phyloP scores from a whole-genome alignment of 1,140 invertebrate species.

The Drosophila sp. region DNA sequence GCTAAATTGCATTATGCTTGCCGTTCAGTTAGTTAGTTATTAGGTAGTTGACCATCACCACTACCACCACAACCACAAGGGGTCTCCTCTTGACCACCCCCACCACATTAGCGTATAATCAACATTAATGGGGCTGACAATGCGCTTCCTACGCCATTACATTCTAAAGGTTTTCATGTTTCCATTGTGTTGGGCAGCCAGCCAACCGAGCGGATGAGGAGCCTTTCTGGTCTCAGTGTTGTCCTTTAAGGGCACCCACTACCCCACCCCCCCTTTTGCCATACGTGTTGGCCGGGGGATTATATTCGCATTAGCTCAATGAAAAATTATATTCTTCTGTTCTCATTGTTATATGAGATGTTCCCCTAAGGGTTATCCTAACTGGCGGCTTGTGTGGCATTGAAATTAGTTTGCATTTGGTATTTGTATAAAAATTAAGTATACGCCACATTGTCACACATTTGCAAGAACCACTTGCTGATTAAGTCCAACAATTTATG shows the following conservation, averaged over 20 bases:
- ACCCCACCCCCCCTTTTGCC: not conserved
- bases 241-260: not conserved
- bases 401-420: slow-evolving; percentile 57
- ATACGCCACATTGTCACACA: slow-evolving; percentile 41
- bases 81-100: slow-evolving; percentile 28
- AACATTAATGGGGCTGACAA: slow-evolving; percentile 78
- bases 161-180: slow-evolving; percentile 28
- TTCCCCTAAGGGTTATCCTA: slow-evolving; percentile 25
- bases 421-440: slow-evolving; percentile 11
- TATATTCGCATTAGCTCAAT: slow-evolving; percentile 75
- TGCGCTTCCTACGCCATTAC: slow-evolving; percentile 45
- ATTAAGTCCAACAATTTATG: slow-evolving; percentile 68
- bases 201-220: slow-evolving; percentile 18
- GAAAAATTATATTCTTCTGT: slow-evolving; percentile 70
- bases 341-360: slow-evolving; percentile 33
- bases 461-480: slow-evolving; percentile 34
- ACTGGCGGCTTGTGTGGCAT: slow-evolving; percentile 31
- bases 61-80: slow-evolving; percentile 22
- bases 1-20: slow-evolving; percentile 70
- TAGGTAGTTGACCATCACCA: slow-evolving; percentile 8
- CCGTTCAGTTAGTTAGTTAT: slow-evolving; percentile 9
- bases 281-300: slow-evolving; percentile 54
- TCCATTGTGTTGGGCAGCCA: slow-evolving; percentile 37
- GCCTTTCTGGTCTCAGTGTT: slow-evolving; percentile 24
- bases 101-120: slow-evolving; percentile 75